Percentiles rank a stretch among this genome's conserved stretches.
Conservation (phyloP, 1,140 invertebrate species). For the Arion vulgaris region DNA sequence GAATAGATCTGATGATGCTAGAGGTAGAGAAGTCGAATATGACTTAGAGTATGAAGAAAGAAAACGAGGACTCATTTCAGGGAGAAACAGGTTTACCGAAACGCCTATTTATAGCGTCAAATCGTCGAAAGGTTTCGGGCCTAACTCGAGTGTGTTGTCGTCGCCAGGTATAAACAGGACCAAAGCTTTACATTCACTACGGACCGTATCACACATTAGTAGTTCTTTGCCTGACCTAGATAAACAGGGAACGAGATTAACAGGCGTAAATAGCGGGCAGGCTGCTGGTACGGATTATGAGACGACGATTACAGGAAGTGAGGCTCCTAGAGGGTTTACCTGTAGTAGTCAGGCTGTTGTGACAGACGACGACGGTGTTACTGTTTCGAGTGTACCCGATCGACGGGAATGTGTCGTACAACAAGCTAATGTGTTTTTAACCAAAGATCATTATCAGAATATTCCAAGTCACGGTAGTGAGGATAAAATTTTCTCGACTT, state of each 20-base stretch:
- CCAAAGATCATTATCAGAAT: neutral
- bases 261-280: neutral
- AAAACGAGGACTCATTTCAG: neutral
- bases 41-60: conserved; percentile 27
- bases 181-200: neutral
- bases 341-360: neutral
- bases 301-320: neutral
- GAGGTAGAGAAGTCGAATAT: neutral
- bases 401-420: neutral
- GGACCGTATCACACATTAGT: neutral
- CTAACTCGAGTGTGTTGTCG: neutral
- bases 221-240: conserved; percentile 2
- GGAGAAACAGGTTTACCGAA: too few relatives aligned
- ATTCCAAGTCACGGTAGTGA: conserved; percentile 18
- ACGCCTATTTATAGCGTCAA: neutral
- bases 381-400: neutral
- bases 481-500: neutral
- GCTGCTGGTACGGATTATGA: conserved; percentile 25
- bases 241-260: neutral
- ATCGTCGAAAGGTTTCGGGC: neutral
- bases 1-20: neutral
- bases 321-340: neutral
- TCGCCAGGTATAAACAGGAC: neutral
- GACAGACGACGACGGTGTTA: neutral
- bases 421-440: neutral